These are phyloP conservation scores for Sebastes schlegelii DNA, from an alignment of 2,113 vertebrate genomes.

Conservation along the genomic window DNA sequence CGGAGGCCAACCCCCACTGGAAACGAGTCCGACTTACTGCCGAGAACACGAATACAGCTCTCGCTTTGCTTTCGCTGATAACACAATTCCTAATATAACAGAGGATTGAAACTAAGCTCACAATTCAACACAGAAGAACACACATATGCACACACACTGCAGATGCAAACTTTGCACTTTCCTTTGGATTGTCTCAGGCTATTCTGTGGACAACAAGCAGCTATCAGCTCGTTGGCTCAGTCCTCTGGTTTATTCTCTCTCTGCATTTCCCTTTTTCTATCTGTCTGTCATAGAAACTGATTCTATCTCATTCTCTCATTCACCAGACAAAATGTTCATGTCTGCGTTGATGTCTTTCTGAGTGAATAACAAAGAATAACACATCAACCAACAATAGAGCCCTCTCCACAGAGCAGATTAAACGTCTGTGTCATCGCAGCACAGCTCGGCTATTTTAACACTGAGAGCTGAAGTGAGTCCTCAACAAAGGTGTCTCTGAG, in stretches of 20 bases:
- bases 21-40: no score
- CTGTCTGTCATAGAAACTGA: conserved; percentile 29
- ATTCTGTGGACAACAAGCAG: conserved; percentile 40
- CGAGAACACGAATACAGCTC: no score
- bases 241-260: conserved; percentile 22
- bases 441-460: conserved; percentile 37
- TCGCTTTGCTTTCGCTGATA: no score
- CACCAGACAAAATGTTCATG: conserved; percentile 30
- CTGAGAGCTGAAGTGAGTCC: conserved; percentile 4
- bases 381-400: conserved; percentile 16
- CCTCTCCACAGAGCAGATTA: conserved; percentile 36
- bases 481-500: conserved; percentile 6
- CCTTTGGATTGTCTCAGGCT: conserved; percentile 7
- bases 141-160: conserved; percentile 1
- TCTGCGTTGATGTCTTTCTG: conserved; percentile 26
- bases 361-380: conserved; percentile 46
- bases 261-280: background rate
- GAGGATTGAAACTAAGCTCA: conserved; percentile 17
- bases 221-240: conserved; percentile 37
- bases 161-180: conserved; percentile 39
- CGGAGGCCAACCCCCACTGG: no score
- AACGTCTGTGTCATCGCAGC: conserved; percentile 8
- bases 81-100: conserved; percentile 10
- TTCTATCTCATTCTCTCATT: conserved; percentile 32
- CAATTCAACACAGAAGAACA: background rate